These are phyloP conservation scores for Brachypalpus laphriformis DNA, from an alignment of 2,888 invertebrate species.

Conservation along the genomic window DNA sequence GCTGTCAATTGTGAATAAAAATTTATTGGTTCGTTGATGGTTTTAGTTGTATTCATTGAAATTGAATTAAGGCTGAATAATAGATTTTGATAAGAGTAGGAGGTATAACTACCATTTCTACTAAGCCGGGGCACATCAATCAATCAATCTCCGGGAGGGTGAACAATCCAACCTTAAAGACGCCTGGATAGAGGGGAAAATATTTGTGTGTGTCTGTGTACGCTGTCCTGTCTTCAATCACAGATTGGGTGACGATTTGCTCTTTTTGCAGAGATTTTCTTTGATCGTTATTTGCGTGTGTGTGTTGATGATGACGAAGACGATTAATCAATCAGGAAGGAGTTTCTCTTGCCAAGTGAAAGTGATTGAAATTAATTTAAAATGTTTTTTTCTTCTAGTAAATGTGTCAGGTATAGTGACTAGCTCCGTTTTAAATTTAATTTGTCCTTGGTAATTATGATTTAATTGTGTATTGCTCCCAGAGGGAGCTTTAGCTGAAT, in stretches of 20 bases:
- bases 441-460: conserved; percentile 49
- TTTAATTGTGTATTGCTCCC: conserved; percentile 33
- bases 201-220: neutral
- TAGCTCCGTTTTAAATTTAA: neutral
- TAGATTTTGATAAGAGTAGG: conserved; percentile 41
- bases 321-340: conserved; percentile 57
- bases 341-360: conserved; percentile 2
- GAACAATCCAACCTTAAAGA: neutral
- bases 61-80: conserved; percentile 56
- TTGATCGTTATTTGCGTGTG: conserved; percentile 11
- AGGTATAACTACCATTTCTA: neutral
- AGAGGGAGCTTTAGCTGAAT: conserved; percentile 11
- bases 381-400: neutral
- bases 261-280: conserved; percentile 11
- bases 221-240: neutral
- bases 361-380: conserved; percentile 52
- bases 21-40: conserved; percentile 19
- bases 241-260: conserved; percentile 38
- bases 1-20: conserved; percentile 16
- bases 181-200: neutral
- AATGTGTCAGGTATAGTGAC: conserved; percentile 15
- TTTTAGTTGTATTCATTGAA: conserved; percentile 24
- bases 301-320: conserved; percentile 18
- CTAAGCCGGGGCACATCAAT: conserved; percentile 29
- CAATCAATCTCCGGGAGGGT: conserved; percentile 55